Base-by-base conservation (phyloP, 2,888 invertebrate genomes). In the Macrophya annulata region DNA sequence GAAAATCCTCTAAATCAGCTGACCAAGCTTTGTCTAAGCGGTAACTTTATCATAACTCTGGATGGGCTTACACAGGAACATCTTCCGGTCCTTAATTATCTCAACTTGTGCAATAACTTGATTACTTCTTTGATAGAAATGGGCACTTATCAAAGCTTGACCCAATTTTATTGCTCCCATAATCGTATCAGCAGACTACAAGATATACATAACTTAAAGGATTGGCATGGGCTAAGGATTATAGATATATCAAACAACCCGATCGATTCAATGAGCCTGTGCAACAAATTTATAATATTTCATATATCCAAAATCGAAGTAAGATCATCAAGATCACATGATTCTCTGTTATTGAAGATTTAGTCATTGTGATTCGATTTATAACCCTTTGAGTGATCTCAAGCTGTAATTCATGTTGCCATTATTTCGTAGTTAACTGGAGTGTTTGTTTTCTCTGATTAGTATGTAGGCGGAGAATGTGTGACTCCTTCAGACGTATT, bases 111-210 rank as follows among this genome's bases (percentile, higher is more conserved):
- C 25, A 85, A 89, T 51, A 89, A 89, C 85, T 85, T 88, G 51
- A 86, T 89, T 65, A 85, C 85, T 12, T 86, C 72, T 9, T 79
- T 89, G 55, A 51, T 74, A 81, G 17, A 86, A 37, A 88, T 89
- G 88, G 86, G 87, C 31, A 74, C 83, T 17, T 87, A 87, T 59
- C 40, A 85, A 15, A 88, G 83, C 9, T 84, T 89, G 25, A 72
- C 55, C 21, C 88, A 89, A 85, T 88, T 89, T 77, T 89, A 89
- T 62, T 89, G 88, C 72, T 87, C 85, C 4, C 88, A 89, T 84
- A 89, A 89, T 74, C 12, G 82, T 25, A 88, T 89, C 79, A 65
- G 43, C 40, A 86, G 55, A 6, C 21, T 89, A 21, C 6, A 37
- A 10, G 85, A 88, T 48, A 87, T 89, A 86, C 85, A 86, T 9